Conservation (phyloP, 2,797 vertebrate species). For the Buceros bicornis region DNA sequence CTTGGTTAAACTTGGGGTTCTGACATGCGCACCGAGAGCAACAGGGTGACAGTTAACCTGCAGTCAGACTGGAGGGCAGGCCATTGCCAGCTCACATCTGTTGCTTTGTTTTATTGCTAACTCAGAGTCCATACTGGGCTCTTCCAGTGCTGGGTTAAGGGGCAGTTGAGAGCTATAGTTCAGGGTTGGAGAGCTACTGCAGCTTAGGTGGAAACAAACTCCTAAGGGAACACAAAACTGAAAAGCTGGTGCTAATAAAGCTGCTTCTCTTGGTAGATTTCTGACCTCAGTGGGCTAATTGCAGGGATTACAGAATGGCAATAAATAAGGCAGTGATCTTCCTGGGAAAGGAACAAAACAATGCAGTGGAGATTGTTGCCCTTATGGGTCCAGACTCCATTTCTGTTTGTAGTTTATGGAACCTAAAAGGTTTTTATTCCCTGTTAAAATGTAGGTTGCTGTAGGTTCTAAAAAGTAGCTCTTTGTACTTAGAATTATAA, state of each 20-base stretch:
- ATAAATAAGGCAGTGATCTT: background rate
- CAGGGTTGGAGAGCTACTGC: background rate
- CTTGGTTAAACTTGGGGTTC: background rate
- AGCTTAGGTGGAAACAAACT: background rate
- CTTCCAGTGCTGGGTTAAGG: background rate
- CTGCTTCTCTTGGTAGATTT: background rate
- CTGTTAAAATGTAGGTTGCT: background rate
- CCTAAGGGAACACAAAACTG: background rate
- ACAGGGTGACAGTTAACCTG: background rate
- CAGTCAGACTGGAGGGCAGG: background rate
- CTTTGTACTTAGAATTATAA: background rate
- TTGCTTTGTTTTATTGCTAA: background rate
- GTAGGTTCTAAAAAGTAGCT: background rate
- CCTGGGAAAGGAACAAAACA: background rate
- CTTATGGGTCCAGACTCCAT: background rate
- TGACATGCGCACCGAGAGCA: accelerated
- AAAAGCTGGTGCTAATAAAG: background rate
- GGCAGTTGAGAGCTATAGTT: background rate
- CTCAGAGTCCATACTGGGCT: background rate
- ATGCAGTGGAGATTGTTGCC: background rate
- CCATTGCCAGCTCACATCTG: background rate
- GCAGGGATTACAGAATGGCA: background rate
- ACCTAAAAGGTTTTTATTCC: background rate
- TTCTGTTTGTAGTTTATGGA: background rate
- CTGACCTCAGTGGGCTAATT: background rate